Evolutionary conservation across 2,888 invertebrate genomes (phyloP), one percentile per base, ranked within the genome.

Genomic region (Netelia virgata): DNA sequence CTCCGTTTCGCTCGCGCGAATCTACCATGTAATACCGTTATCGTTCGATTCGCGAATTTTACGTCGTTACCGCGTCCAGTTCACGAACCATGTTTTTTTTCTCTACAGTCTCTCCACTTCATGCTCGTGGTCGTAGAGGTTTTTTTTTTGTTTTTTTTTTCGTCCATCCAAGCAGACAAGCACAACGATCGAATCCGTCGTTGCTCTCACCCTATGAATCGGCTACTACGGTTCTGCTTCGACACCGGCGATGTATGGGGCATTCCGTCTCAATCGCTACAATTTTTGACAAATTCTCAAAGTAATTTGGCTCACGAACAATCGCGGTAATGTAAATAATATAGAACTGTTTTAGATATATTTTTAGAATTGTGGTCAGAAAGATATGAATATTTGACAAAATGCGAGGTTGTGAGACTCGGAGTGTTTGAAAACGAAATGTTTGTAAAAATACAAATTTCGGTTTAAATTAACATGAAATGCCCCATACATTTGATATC

Each of bases 1-100:
- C 64, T 84, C 76, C 77, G 84, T 84, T 84, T 84, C 84, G 84
- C 84, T 84, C 70, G 41, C 77, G 73, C 84, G 84, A 84, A 81
- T 70, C 81, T 73, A 75, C 41, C 41, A 10, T 47, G 69, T 69
- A 68, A 74, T 72, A 77, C 81, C 84, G 83, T 77, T 83, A 83
- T 78, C 74, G 77, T 74, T 70, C 73, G 73, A 83, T 83, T 78
- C 57, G 82, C 75, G 64, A 82, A 82, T 82, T 82, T 82, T 57
- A 70, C 75, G 28, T 76, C 75, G 82, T 70, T 70, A 43, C 74
- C 16, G 55, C 11, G 69, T 11, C 69, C 20, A 41, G 57, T 11
- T 73, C 50, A 64, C 63, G 57, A 11, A 66, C 53, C 63, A 79
- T 80, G 76, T 73, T 80, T 76, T 75, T 73, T 36, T 36, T 53